phyloP scores from a whole-genome alignment of 1,140 invertebrate genomes.

The Mamestra configurata region DNA sequence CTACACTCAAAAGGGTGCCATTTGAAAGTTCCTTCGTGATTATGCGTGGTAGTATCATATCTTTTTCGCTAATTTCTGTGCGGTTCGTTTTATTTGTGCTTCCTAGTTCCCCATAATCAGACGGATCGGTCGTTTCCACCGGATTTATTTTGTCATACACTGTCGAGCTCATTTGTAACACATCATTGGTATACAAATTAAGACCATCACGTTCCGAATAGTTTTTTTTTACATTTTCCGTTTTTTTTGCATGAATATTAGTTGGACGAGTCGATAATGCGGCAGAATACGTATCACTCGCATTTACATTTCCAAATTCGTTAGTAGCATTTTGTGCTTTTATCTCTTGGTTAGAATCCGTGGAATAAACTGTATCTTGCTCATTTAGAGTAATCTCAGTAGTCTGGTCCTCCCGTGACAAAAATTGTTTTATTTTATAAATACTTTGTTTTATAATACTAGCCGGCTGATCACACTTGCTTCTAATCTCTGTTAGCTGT shows the following conservation, averaged over 20 bases:
- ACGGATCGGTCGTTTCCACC: not conserved
- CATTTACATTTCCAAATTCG: not conserved
- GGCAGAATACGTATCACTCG: not conserved
- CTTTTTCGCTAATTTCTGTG: not conserved
- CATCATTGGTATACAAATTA: too few species aligned
- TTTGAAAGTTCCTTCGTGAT: slow-evolving; percentile 39
- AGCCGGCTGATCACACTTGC: slow-evolving; percentile 29
- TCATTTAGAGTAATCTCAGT: not conserved
- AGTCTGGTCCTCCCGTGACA: not conserved
- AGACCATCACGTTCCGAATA: not conserved
- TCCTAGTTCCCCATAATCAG: not conserved
- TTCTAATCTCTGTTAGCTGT: slow-evolving; percentile 36
- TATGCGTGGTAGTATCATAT: slow-evolving; percentile 30
- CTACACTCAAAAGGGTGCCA: slow-evolving; percentile 4
- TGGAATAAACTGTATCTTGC: not conserved
- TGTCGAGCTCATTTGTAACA: not conserved
- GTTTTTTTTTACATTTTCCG: too few species aligned
- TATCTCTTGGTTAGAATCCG: not conserved
- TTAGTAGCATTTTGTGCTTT: not conserved
- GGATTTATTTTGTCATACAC: not conserved
- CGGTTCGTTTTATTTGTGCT: not conserved
- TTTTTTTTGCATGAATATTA: not conserved
- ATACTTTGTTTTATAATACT: slow-evolving; percentile 33
- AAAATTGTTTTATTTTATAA: slow-evolving; percentile 23
- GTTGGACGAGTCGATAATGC: not conserved